Evolutionary conservation across 2,797 vertebrate species (phyloP).

Genomic region (Falco berigora): DNA sequence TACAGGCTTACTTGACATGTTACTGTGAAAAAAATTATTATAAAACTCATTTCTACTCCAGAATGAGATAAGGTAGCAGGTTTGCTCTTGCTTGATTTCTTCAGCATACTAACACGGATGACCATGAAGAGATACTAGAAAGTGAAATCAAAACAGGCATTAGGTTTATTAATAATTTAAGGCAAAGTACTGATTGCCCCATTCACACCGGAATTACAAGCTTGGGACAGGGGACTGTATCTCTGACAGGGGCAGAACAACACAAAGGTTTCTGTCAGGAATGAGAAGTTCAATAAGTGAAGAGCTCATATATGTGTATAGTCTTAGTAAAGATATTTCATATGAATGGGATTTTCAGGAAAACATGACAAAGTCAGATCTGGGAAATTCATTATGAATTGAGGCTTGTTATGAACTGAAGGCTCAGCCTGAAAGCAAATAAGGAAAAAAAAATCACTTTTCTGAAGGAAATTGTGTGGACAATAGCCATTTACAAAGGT

Average conservation of each 20-base stretch:
- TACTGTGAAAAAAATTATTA: background rate
- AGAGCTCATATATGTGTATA: background rate
- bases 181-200: background rate
- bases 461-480: background rate
- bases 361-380: background rate
- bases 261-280: background rate
- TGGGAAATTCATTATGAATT: background rate
- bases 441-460: background rate
- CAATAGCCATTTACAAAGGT: background rate
- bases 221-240: background rate
- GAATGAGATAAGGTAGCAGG: background rate
- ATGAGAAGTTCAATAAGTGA: background rate
- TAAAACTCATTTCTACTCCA: background rate
- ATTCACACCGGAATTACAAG: background rate
- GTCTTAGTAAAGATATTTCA: background rate
- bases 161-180: background rate
- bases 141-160: background rate
- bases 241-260: background rate
- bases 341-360: background rate
- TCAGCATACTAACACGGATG: background rate
- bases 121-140: background rate
- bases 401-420: background rate
- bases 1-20: background rate
- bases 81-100: background rate
- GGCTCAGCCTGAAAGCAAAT: background rate